Evolutionary conservation across 1,140 invertebrate genomes (phyloP), one percentile per base, ranked within the genome.

Genomic region (Globodera rostochiensis): DNA sequence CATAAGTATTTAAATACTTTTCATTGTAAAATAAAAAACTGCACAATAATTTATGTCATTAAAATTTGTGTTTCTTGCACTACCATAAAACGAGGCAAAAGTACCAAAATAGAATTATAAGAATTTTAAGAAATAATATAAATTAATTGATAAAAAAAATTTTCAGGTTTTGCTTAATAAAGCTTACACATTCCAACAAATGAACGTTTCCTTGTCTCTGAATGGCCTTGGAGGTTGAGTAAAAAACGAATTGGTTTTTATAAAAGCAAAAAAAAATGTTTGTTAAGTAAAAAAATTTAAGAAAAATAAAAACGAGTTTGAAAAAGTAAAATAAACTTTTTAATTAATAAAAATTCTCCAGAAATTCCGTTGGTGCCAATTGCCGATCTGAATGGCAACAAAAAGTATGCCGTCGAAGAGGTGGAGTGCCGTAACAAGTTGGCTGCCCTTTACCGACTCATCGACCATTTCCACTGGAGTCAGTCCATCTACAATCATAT

Each of bases 401-500:
- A 98, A 88, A 94, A 94, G 11, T 98, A 98, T 90, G 94, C 94
- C 71, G 97, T 97, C 91, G 95, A 94, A 60, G 97, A 99, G 91
- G 98, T 97, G 91, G 92, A 95, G 71, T 91, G 98, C 13, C 93
- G 97, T 83, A 98, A 96, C 92, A 99, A 99, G 92, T 91, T 98
- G 84, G 96, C 97, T 13, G 93, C 96, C n/a, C 93, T 96, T 7
- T 99, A 96, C 91, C 93, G 97, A 89, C 91, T 99, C 78, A 93
- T 98, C 77, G 97, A 99, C 91, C 91, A 98, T 69, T 95, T 96
- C 89, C 96, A 97, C 53, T 99, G 96, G 96, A 94, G 95, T 6
- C 94, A 96, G 90, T 94, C 94, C 80, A 93, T 94, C 84, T 93
- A 93, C 89, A 94, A 94, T 88, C 93, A 94, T 87, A 93, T 94